Evolutionary conservation across 1,140 invertebrate species (phyloP).

Genomic region (Aphaenogaster rudis): DNA sequence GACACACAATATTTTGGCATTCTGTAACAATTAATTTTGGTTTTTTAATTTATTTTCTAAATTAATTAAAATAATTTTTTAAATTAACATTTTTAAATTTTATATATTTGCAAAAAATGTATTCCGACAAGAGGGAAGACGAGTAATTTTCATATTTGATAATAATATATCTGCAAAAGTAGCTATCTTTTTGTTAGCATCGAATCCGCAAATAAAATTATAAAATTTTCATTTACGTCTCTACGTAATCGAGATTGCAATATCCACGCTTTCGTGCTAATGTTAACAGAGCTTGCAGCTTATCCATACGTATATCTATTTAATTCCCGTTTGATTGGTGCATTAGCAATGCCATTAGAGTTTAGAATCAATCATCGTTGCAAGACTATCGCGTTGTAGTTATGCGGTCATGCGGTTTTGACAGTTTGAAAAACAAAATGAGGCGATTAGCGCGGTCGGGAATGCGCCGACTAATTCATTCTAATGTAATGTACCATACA

Average conservation of each 20-base stretch:
- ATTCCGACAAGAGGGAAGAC: neutral
- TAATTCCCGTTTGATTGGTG: slow-evolving; percentile 49
- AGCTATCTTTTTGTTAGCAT: too few species aligned
- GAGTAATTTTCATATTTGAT: neutral
- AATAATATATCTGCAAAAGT: neutral
- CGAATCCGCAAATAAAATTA: neutral
- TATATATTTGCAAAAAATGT: neutral
- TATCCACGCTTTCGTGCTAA: slow-evolving; percentile 17
- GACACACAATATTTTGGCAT: neutral
- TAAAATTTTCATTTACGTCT: neutral
- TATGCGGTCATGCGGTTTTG: neutral
- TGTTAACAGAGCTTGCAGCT: neutral
- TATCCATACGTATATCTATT: slow-evolving; percentile 25
- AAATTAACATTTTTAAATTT: neutral
- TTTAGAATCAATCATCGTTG: slow-evolving; percentile 42
- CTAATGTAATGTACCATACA: slow-evolving; percentile 19
- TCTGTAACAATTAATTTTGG: neutral
- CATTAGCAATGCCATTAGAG: slow-evolving; percentile 49
- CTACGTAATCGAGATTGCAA: slow-evolving; percentile 12
- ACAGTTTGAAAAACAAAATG: slow-evolving; percentile 20
- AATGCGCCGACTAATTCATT: slow-evolving; percentile 21
- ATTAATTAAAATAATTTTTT: slow-evolving; percentile 1
- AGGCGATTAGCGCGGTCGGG: slow-evolving; percentile 7
- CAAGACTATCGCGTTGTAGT: slow-evolving; percentile 38
- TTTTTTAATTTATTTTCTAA: neutral